Conservation (phyloP, 35 echinoderm and acorn worm genomes). For the Strongylocentrotus purpuratus region DNA sequence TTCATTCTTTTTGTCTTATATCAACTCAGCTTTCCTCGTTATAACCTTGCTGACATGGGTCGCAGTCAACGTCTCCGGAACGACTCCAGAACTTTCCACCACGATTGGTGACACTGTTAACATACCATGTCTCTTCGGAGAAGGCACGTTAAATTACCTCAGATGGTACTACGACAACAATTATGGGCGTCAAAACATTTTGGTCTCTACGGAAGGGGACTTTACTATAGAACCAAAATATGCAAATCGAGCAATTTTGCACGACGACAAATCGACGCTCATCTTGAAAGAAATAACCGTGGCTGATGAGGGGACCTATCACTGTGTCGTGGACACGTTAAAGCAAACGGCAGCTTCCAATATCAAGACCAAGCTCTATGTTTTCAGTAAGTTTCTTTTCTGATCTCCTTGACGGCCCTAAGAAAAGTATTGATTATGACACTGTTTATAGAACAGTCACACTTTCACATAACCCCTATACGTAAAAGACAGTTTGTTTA, state of each 20-base stretch:
- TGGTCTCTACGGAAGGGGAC: too few relatives aligned
- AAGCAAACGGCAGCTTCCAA: too few relatives aligned
- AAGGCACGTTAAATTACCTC: background rate
- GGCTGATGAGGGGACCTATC: too few relatives aligned
- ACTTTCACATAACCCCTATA: too few relatives aligned
- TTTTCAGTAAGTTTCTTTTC: background rate
- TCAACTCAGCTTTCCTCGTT: background rate
- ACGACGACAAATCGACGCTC: background rate
- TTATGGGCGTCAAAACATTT: background rate
- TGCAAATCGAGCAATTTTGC: background rate
- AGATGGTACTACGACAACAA: background rate
- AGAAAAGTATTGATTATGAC: too few relatives aligned
- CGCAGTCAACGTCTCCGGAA: background rate
- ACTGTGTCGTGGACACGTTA: too few relatives aligned
- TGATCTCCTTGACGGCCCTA: background rate
- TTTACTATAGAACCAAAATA: background rate
- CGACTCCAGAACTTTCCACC: background rate
- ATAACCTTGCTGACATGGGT: background rate
- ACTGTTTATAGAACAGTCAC: too few relatives aligned
- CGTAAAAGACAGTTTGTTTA: too few relatives aligned
- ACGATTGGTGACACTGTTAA: background rate
- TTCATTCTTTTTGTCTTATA: background rate
- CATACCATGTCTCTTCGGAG: background rate
- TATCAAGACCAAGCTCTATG: background rate
- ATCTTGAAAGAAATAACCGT: too few relatives aligned